Base-by-base conservation (phyloP, 2,797 vertebrate genomes). In the Neomorphus geoffroyi region DNA sequence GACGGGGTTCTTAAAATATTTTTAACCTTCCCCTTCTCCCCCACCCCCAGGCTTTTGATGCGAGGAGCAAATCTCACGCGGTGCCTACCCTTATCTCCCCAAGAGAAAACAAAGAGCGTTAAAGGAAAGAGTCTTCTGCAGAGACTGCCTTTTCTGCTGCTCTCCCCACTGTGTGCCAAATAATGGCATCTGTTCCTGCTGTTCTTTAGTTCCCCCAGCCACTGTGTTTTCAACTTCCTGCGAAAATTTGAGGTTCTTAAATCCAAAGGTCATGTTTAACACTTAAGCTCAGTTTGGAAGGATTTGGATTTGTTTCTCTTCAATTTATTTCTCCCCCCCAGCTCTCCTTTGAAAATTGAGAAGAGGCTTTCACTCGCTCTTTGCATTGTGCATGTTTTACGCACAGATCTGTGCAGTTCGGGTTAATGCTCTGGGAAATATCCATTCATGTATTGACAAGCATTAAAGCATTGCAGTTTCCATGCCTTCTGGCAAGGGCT, bases 201-300 rank as follows among this genome's bases (percentile, higher is more conserved):
- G 73, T 90, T 90, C 85, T 92, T 92, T 82, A 95, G 71, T 75
- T 80, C 67, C 82, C n/a, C 82, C 84, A 96, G 93, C 90, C 95
- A 96, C 85, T 1, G 60, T 94, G 90, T 95, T 96, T 97, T 92
- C 93, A 96, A 96, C 93, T 96, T 97, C 93, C 93, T 94, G 77
- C 79, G 94, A 97, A 96, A 97, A 96, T 96, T 90, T 96, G 94
- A 95, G 75, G 72, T 88, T 96, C 93, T 97, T 96, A 92, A 96
- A 97, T 94, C 91, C 94, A 95, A 97, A 97, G 96, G 97, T 97
- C 96, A 95, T 23, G 91, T 94, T 96, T 94, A 95, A 95, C 93
- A 92, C 84, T 96, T 73, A 92, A 92, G 90, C 89, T 96, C 65
- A 78, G 54, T 60, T 91, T 73, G 60, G 73, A 80, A 84, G 74